Evolutionary conservation across 1,140 invertebrate genomes (phyloP), one percentile per base, ranked within the genome.

Genomic region (Anastrepha ludens): DNA sequence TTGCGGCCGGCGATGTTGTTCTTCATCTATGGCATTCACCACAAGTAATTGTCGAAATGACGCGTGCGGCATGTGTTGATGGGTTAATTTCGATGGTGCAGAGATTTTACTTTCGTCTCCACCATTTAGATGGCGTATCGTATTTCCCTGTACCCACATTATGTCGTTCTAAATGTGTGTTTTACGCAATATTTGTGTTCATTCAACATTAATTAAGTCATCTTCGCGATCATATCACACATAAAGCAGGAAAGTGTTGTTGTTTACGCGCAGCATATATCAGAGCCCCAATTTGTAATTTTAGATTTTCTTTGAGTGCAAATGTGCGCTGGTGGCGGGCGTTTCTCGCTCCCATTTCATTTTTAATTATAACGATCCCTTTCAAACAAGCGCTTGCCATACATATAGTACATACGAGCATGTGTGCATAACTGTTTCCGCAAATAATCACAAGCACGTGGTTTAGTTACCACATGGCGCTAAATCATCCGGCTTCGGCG

Each of bases 181-280:
- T n/a, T 81, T 58, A 41, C 55, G 47, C 74, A 29, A 7, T 47
- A 20, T 81, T 81, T 81, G 20, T 50, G 11, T 74, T 74, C 11
- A 81, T 81, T 81, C 5, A 47, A 81, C 74, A 55, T 55, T 20
- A 81, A 55, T 81, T 81, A 81, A 81, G 47, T 70, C 17, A 81
- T 55, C 47, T 55, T 81, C 13, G 4, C 47, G 74, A 81, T 81
- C 74, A 29, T n/a, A 47, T 62, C 60, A 62, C 15, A 17, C 6
- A 47, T 74, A 81, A 55, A 78, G n/a, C n/a, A 78, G 1, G 3
- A 78, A 50, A 81, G 47, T 20, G 74, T 20, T 50, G 74, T 55
- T 3, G 11, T 70, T 55, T 81, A 44, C 20, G 41, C 47, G 39
- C 41, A 29, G 29, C 29, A 1, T 29, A 29, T 29, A 29, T 29